Conservation (phyloP, 2,113 vertebrate genomes). For the Genyomyrus donnyi region DNA sequence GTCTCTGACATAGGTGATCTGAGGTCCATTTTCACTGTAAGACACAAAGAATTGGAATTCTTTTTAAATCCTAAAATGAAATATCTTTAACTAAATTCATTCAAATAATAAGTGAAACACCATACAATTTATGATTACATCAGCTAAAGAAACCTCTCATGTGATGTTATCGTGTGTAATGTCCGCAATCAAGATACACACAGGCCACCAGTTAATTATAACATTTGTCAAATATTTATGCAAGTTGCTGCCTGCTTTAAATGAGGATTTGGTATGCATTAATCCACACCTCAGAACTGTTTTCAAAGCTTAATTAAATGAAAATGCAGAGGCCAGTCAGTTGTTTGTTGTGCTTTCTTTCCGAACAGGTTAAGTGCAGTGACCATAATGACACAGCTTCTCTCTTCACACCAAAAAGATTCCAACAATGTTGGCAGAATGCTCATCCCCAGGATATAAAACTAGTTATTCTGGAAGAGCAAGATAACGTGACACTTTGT, state of each 20-base stretch:
- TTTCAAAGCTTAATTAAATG: background rate
- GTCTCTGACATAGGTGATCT: constrained; percentile 96
- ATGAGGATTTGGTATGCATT: background rate
- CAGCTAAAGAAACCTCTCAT: background rate
- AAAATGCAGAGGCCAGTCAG: background rate
- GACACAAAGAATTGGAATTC: constrained; percentile 8
- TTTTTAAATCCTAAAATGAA: background rate
- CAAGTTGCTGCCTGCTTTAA: background rate
- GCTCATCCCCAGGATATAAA: background rate
- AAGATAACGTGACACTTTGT: background rate
- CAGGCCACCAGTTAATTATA: background rate
- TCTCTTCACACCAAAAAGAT: background rate
- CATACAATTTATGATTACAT: background rate
- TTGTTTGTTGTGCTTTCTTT: background rate
- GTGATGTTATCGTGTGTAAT: background rate
- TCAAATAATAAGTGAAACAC: background rate
- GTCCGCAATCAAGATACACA: background rate
- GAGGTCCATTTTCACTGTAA: constrained; percentile 90
- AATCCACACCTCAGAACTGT: background rate
- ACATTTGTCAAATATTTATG: background rate
- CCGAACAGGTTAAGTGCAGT: background rate
- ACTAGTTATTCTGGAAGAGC: constrained; percentile 7
- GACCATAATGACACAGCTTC: background rate
- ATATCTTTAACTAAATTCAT: background rate
- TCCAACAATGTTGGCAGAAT: background rate